phyloP scores from a whole-genome alignment of 2,888 invertebrate species.

The Psylliodes chrysocephalus region DNA sequence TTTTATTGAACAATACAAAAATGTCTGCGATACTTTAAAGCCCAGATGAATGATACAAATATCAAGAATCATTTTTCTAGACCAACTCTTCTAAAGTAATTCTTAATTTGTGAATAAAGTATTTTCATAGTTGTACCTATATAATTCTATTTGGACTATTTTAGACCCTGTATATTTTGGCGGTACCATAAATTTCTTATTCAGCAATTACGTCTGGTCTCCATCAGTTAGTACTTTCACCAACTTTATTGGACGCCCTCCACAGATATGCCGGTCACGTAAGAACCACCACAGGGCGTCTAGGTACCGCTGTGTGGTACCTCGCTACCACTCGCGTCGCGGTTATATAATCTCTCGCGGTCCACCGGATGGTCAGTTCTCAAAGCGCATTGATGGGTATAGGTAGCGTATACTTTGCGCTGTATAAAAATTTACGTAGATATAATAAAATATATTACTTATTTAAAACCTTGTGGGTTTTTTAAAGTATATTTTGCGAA shows the following conservation, averaged over 20 bases:
- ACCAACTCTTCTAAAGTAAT: too few species aligned
- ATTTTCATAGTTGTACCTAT: too few species aligned
- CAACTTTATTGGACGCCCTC: constrained; percentile 48
- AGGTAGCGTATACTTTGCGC: not conserved
- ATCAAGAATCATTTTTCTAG: too few species aligned
- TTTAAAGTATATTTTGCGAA: too few species aligned
- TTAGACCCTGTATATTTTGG: not conserved
- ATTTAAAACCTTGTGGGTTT: too few species aligned
- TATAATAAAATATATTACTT: too few species aligned
- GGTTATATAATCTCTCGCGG: constrained; percentile 20
- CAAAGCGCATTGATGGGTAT: not conserved
- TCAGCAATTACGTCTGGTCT: constrained; percentile 43
- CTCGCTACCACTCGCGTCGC: constrained; percentile 24
- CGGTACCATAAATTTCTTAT: constrained; percentile 27
- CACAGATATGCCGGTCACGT: constrained; percentile 31
- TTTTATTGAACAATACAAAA: too few species aligned
- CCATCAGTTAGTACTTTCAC: constrained; percentile 45
- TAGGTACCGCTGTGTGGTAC: constrained; percentile 29
- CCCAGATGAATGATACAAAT: too few species aligned
- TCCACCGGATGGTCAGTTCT: constrained; percentile 23
- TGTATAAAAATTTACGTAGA: too few species aligned
- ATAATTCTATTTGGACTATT: not conserved
- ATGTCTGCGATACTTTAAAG: too few species aligned
- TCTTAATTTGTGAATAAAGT: too few species aligned
- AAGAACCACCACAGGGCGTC: constrained; percentile 34